These are phyloP conservation scores for Manis javanica DNA, from an alignment of 2,797 vertebrate genomes.

Conservation along the genomic window DNA sequence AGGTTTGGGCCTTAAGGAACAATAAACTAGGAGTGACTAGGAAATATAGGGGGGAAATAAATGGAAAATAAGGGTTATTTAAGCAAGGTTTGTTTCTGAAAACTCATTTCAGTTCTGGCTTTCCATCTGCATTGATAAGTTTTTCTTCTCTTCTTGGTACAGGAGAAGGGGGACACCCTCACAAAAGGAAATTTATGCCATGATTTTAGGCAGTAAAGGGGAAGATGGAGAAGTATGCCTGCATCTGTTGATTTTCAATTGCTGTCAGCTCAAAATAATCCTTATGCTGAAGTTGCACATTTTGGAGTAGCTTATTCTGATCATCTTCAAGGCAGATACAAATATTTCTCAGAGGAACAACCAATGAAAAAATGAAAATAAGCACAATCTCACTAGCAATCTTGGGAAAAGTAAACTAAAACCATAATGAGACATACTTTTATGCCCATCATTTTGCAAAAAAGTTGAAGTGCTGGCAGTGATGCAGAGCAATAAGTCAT, in stretches of 20 bases:
- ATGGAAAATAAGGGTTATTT: not conserved
- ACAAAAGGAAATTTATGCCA: not conserved
- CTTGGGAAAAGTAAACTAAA: not conserved
- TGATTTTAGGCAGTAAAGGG: not conserved
- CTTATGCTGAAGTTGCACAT: not conserved
- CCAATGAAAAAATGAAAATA: not conserved
- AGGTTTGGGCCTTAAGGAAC: not conserved
- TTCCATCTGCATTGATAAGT: not conserved
- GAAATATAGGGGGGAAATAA: not conserved
- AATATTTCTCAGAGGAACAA: not conserved
- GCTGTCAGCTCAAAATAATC: not conserved
- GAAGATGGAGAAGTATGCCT: not conserved
- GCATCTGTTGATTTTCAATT: not conserved
- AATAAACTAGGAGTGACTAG: not conserved
- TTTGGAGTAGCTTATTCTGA: not conserved
- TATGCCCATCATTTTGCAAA: not conserved
- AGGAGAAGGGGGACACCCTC: not conserved
- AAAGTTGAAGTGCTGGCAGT: not conserved
- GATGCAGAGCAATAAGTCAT: not conserved
- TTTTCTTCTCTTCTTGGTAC: not conserved
- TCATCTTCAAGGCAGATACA: not conserved
- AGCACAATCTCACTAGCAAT: not conserved
- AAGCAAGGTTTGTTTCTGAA: not conserved
- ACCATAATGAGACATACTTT: not conserved
- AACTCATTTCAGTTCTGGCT: not conserved